Percentiles rank a stretch among this genome's conserved stretches.
These are phyloP conservation scores for Neoarius graeffei DNA, from an alignment of 2,113 vertebrate genomes.

Conservation along the genomic window DNA sequence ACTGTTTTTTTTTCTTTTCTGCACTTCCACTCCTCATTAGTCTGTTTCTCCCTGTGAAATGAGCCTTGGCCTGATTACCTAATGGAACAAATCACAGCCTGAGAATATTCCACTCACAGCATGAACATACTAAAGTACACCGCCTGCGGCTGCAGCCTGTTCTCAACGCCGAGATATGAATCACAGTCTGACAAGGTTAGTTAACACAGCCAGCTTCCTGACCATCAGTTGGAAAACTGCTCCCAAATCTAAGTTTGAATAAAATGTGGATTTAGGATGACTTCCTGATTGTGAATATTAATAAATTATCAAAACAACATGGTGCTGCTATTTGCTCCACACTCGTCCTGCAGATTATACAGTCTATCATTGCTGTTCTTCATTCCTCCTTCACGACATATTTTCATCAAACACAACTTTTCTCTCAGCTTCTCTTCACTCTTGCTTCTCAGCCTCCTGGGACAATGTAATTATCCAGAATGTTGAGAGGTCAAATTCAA, in stretches of 20 bases:
- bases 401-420: neutral
- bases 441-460: neutral
- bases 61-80: constrained; percentile 48
- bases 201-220: neutral
- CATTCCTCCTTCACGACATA: neutral
- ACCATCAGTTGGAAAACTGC: neutral
- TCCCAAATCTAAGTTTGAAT: neutral
- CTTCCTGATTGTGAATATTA: neutral
- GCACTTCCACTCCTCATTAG: constrained; percentile 28
- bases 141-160: constrained; percentile 2
- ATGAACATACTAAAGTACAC: constrained; percentile 6
- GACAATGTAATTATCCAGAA: neutral
- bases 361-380: neutral
- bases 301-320: neutral
- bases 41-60: constrained; percentile 42
- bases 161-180: constrained; percentile 22
- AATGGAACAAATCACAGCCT: constrained; percentile 42
- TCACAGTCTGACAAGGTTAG: constrained; percentile 44
- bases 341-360: neutral
- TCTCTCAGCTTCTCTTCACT: neutral
- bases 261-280: neutral
- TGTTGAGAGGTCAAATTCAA: neutral
- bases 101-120: constrained; percentile 49
- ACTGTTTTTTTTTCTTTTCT: neutral
- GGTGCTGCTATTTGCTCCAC: neutral